Evolutionary conservation across 2,113 vertebrate species (phyloP), one percentile per base, ranked within the genome.

Genomic region (Polyodon spathula): DNA sequence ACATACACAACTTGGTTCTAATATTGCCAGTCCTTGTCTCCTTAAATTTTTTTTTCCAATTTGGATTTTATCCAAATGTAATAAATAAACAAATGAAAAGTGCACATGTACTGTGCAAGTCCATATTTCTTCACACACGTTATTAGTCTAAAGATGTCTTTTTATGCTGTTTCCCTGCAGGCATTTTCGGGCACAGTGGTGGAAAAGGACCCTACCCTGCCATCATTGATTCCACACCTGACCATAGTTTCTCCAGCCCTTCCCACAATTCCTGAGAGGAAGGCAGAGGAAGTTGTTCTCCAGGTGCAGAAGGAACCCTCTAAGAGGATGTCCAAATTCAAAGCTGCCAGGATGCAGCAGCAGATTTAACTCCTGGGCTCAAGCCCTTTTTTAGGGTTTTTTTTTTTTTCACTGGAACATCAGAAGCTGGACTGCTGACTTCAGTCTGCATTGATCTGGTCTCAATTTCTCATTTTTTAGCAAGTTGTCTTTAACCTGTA

Each of bases 151-250:
- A n/a, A n/a, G n/a, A n/a, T n/a, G n/a, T n/a, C n/a, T n/a, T n/a
- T 66, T n/a, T 66, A 68, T 64, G 63, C 10, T 14, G 68, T 76
- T 55, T 71, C 61, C 70, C 77, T 70, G 10, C 59, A 97, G 96
- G 92, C 96, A 9, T 99, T 99, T 87, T 98, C 94, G 17, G 94
- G 96, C 58, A 96, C 88, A 0, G 96, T 99, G 40, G 80, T 97
- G 59, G 96, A 99, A 73, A 98, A 98, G 71, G 93, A 99, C 65
- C 88, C 88, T 10, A 73, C 82, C 38, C 85, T 89, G 63, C 84
- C 89, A 6, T 80, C 76, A 40, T 16, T 71, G 27, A 53, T 68
- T 59, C 86, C 89, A 51, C 84, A 94, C 64, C 82, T 89, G 58
- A 87, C 89, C 66, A 86, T 92, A 5, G 70, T 82, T 65, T 88